Conservation (phyloP, 2,797 vertebrate species). For the Squalus acanthias region DNA sequence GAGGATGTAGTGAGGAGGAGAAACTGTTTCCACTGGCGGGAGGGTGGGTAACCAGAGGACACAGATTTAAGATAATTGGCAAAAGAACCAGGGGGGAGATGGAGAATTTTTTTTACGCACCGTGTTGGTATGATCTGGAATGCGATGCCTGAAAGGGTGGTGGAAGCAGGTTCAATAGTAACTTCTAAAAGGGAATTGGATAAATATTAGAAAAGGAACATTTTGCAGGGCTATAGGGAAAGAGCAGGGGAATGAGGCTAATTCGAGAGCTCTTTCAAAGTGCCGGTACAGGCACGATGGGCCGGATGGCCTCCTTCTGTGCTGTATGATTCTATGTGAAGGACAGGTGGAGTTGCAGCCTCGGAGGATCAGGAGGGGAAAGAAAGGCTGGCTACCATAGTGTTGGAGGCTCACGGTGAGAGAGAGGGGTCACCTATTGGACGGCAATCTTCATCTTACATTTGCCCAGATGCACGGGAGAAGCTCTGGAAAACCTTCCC, state of each 20-base stretch:
- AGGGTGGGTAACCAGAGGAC: not conserved
- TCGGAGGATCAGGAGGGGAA: not conserved
- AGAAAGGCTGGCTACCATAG: not conserved
- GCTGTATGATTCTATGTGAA: not conserved
- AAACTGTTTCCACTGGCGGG: not conserved
- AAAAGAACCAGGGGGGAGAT: too few relatives aligned
- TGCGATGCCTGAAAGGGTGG: not conserved
- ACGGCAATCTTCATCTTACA: not conserved
- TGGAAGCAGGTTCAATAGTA: not conserved
- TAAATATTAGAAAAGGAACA: not conserved
- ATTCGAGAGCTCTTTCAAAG: not conserved
- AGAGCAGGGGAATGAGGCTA: not conserved
- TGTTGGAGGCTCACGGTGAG: not conserved
- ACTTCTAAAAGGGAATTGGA: not conserved
- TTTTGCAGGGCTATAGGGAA: not conserved
- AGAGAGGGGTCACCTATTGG: not conserved
- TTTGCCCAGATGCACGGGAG: not conserved
- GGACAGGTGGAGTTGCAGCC: not conserved
- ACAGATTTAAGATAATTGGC: too few relatives aligned
- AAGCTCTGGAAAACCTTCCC: not conserved
- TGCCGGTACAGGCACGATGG: not conserved
- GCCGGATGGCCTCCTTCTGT: not conserved
- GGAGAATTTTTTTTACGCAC: too few relatives aligned
- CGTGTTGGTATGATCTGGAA: not conserved
- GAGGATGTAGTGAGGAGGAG: not conserved